Base-by-base conservation (phyloP, 1,140 invertebrate genomes). In the Musca vetustissima region DNA sequence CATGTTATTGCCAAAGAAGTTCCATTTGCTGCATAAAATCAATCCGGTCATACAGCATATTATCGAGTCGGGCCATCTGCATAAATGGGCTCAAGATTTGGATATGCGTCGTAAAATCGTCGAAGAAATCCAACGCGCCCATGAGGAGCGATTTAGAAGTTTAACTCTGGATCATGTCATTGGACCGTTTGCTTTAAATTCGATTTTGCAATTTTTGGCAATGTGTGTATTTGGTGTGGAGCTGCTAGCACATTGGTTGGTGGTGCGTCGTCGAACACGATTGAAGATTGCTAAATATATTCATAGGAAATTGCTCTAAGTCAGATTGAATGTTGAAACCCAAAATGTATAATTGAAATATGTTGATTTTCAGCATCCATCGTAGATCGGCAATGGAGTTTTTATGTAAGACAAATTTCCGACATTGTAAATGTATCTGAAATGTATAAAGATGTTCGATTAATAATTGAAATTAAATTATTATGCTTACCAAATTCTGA, bases 31-130 rank as follows among this genome's bases (percentile, higher is more conserved):
- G 47, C 76, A 75, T 22, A 75, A 79, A 59, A 79, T 81, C 22
- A 81, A 81, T 71, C 73, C 72, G 0, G 70, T 81, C 2, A 77
- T 81, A n/a, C 76, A 78, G 50, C 72, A 78, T 14, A 73, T 81
- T 15, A 81, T 79, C 15, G 79, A 81, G 55, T 81, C 79, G 57
- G 79, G 79, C 0, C 79, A 81, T 32, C 74, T 81, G 77, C 76
- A 81, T n/a, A 81, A 81, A 53, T 81, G 79, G 79, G 74, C 77
- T 0, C 61, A 79, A 0, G 79, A 81, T 28, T 43, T 80, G 67
- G 79, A 80, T 47, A 77, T 75, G 75, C 69, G 70, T 11, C 79
- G 79, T 19, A 72, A 67, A 53, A 80, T 80, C 6, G 73, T 73
- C 48, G 77, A 81, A 53, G 73, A 75, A 69, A 77, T 77, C 11